Evolutionary conservation across 1,140 invertebrate species (phyloP), one percentile per base, ranked within the genome.

Genomic region (Drosophila sulfurigaster): DNA sequence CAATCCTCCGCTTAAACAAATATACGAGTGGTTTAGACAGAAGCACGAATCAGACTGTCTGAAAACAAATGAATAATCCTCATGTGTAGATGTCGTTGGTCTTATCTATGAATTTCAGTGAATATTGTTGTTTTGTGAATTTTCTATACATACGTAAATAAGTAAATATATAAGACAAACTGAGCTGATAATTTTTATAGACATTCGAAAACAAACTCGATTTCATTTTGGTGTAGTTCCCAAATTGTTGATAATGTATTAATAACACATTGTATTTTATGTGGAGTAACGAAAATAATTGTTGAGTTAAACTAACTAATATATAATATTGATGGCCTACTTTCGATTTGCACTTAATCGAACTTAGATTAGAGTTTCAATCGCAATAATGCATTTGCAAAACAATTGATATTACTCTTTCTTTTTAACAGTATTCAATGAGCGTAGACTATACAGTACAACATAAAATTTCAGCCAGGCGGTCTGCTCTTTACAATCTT

Each of bases 11-110:
- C 28, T 16, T 54, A 8, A 7, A 13, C 43, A 4, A 3, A 8
- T 56, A n/a, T 30, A 49, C 62, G 59, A 81, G 72, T 72, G 25
- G 41, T n/a, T 69, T 20, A 41, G 7, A 62, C 35, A 35, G 54
- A 78, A 58, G 77, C 52, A 48, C 63, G 58, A 67, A 66, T 66
- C 16, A 70, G 46, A 88, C 83, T 87, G 67, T 10, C 38, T 20
- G 25, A 30, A 35, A 64, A 58, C 10, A 13, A 68, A 13, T 38
- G 25, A 16, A 41, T 30, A 28, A 28, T 35, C 41, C 35, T 20
- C 6, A 43, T 30, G 52, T 46, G 48, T 8, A 28, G 13, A n/a
- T 69, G 30, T 20, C 32, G 51, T 11, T 46, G 10, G 15, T 48
- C 62, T 79, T 79, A 79, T 79, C 76, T 25, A 38, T 15, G 7